Conservation (phyloP, 2,888 invertebrate species). For the Drosophila robusta region DNA sequence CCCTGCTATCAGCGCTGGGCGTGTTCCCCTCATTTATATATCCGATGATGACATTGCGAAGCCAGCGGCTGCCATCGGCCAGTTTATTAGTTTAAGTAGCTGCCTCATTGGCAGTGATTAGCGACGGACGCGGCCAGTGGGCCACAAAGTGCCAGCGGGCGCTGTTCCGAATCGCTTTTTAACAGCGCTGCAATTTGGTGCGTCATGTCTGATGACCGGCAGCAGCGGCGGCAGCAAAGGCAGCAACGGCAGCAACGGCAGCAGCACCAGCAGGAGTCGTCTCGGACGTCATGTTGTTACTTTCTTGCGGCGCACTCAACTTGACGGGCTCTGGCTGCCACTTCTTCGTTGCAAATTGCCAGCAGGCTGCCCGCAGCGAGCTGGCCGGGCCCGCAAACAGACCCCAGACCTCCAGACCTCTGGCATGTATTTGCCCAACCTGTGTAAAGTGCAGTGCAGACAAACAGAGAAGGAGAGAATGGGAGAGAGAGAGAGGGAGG, state of each 20-base stretch:
- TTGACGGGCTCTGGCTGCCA: slow-evolving; percentile 12
- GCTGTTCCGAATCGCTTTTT: slow-evolving; percentile 77
- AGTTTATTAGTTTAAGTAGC: slow-evolving; percentile 78
- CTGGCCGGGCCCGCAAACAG: slow-evolving; percentile 17
- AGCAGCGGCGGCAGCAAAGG: slow-evolving; percentile 1
- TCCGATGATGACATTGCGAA: no score
- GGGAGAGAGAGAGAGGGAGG: not conserved
- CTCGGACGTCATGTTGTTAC: slow-evolving; percentile 75
- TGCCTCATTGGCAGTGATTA: slow-evolving; percentile 75
- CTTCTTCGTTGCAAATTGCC: slow-evolving; percentile 64
- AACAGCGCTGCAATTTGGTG: slow-evolving; percentile 79
- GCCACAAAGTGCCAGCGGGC: slow-evolving; percentile 53
- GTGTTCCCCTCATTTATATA: slow-evolving; percentile 46
- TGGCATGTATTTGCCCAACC: slow-evolving; percentile 56
- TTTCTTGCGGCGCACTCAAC: slow-evolving; percentile 70
- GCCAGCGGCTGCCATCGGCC: slow-evolving; percentile 13
- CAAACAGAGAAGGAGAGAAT: slow-evolving; percentile 30
- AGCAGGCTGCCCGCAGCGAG: slow-evolving; percentile 63
- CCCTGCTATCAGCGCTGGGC: slow-evolving; percentile 70
- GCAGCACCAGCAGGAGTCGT: slow-evolving; percentile 25
- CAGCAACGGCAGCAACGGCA: not conserved
- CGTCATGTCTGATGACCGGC: slow-evolving; percentile 38
- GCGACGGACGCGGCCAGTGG: slow-evolving; percentile 23
- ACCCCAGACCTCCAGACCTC: slow-evolving; percentile 30
- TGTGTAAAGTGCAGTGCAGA: slow-evolving; percentile 60